Evolutionary conservation across 2,888 invertebrate species (phyloP).

Genomic region (Prosapia bicincta): DNA sequence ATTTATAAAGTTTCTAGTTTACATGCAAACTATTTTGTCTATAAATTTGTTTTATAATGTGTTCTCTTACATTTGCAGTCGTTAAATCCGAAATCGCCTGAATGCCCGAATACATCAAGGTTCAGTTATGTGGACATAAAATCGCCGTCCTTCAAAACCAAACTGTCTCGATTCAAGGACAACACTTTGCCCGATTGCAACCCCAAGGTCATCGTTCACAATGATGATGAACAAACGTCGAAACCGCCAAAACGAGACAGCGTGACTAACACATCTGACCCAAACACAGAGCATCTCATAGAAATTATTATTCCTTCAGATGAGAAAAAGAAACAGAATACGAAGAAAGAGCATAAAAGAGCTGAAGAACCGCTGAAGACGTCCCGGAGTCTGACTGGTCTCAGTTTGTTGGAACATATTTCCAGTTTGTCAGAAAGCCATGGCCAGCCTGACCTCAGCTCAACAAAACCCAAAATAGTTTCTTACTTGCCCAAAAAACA

Average conservation of each 20-base stretch:
- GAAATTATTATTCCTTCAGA: conserved; percentile 34
- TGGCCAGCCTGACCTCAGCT: background rate
- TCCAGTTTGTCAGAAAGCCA: conserved; percentile 9
- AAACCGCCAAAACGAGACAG: background rate
- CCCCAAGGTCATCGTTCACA: conserved; percentile 27
- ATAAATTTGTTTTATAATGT: too few species aligned
- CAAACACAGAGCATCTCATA: conserved; percentile 32
- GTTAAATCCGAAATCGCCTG: conserved; percentile 18
- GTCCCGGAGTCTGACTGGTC: conserved; percentile 13
- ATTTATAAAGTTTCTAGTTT: too few species aligned
- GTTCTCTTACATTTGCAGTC: background rate
- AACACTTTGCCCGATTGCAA: conserved; percentile 17
- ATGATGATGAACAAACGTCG: conserved; percentile 8
- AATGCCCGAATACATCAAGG: conserved; percentile 13
- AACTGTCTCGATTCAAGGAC: conserved; percentile 33
- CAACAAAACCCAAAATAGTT: conserved; percentile 37
- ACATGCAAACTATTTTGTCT: too few species aligned
- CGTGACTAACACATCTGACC: conserved; percentile 21
- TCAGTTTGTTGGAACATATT: conserved; percentile 11
- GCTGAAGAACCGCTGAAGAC: background rate
- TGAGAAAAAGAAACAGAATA: conserved; percentile 5
- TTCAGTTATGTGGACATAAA: conserved; percentile 37
- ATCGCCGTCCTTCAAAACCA: conserved; percentile 40
- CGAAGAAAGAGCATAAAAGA: background rate
- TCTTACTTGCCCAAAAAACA: conserved; percentile 37